phyloP scores from a whole-genome alignment of 1,140 invertebrate species.

The Ridgeia piscesae region DNA sequence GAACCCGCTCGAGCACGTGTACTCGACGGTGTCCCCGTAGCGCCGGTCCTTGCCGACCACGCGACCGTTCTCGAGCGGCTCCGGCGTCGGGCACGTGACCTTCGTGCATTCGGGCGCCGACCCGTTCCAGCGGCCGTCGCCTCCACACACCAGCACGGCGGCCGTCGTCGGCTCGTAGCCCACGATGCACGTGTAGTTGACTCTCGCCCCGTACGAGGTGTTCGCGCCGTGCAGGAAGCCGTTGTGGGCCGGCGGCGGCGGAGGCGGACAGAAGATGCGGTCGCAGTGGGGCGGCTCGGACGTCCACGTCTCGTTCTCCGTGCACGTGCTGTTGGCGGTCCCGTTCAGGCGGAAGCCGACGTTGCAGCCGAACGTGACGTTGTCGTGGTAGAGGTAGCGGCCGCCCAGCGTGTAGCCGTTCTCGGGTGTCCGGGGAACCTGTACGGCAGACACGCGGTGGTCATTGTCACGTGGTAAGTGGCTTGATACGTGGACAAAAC shows the following conservation, averaged over 20 bases:
- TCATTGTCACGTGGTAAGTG: no score
- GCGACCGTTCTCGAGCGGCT: constrained; percentile 33
- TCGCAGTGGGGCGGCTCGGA: constrained; percentile 35
- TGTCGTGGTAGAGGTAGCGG: not conserved
- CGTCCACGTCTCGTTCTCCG: constrained; percentile 36
- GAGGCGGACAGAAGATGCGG: constrained; percentile 32
- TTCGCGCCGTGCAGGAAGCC: not conserved
- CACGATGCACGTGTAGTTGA: constrained; percentile 60
- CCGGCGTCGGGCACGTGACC: constrained; percentile 32
- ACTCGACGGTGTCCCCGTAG: constrained; percentile 43
- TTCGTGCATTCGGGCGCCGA: constrained; percentile 36
- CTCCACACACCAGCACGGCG: not conserved
- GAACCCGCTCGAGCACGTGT: constrained; percentile 60
- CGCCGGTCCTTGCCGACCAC: constrained; percentile 5
- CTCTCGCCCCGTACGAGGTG: not conserved
- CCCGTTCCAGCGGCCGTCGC: constrained; percentile 35
- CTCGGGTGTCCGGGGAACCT: not conserved
- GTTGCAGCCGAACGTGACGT: constrained; percentile 11
- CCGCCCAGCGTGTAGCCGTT: not conserved
- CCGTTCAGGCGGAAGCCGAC: not conserved
- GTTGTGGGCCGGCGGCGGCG: constrained; percentile 32
- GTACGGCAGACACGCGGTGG: not conserved
- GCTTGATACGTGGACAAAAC: no score
- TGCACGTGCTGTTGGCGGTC: not conserved
- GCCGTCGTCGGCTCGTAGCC: constrained; percentile 55